Percentiles rank a stretch among this genome's conserved stretches.
Evolutionary conservation across 2,797 vertebrate species (phyloP).

Genomic region (Ambastaia sidthimunki): DNA sequence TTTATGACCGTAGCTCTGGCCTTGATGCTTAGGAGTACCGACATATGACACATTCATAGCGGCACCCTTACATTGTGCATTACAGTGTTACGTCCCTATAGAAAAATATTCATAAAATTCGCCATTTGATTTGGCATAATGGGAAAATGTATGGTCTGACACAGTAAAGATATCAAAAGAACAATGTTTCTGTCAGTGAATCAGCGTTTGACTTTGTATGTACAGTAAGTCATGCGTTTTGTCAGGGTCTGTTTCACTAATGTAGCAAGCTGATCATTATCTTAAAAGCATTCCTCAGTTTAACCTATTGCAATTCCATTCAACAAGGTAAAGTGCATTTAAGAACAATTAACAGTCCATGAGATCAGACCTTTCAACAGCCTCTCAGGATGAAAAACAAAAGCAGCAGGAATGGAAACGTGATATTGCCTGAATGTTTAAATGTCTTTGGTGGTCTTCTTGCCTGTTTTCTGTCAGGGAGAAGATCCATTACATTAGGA

Average conservation of each 20-base stretch:
- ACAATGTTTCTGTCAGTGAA: neutral
- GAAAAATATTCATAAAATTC: neutral
- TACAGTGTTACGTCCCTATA: too few species aligned
- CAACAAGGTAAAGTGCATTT: slow-evolving; percentile 39
- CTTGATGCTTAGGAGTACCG: neutral
- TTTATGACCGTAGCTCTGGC: neutral
- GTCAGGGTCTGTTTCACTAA: slow-evolving; percentile 41
- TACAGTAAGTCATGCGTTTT: slow-evolving; percentile 39
- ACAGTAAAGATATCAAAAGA: slow-evolving; percentile 4
- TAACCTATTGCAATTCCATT: slow-evolving; percentile 32
- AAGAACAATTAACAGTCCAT: slow-evolving; percentile 49
- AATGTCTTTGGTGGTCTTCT: slow-evolving; percentile 19
- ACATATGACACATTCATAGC: neutral
- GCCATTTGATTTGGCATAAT: neutral
- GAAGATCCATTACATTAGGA: slow-evolving; percentile 97
- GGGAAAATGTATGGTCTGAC: neutral
- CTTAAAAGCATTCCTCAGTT: slow-evolving; percentile 58
- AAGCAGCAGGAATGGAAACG: neutral
- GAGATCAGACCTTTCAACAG: slow-evolving; percentile 24
- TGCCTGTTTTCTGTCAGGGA: slow-evolving; percentile 80
- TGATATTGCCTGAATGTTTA: slow-evolving; percentile 34
- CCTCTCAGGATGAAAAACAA: slow-evolving; percentile 19
- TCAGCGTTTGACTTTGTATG: slow-evolving; percentile 16
- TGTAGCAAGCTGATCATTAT: slow-evolving; percentile 40
- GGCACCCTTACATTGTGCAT: neutral